Base-by-base conservation (phyloP, 1,140 invertebrate genomes). In the Pseudomyrmex flavicornis region DNA sequence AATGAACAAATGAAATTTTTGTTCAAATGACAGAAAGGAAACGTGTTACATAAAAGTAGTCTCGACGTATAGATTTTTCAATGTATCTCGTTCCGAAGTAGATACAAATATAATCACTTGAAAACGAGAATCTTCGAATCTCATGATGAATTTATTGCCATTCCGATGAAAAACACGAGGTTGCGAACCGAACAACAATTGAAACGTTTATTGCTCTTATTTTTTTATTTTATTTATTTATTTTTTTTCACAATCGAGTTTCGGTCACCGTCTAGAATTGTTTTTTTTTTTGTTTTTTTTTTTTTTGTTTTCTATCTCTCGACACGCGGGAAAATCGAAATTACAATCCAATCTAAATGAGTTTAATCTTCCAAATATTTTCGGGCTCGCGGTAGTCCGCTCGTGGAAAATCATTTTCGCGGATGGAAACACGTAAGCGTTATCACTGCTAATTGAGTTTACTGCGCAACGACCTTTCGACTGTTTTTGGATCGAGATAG, bases 401-500 rank as follows among this genome's bases (percentile, higher is more conserved):
- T 70, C 54, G 65, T 20, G 65, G 65, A 70, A 72, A 80, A 80
- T 80, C 54, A 80, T 80, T 80, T 80, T 80, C 20, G 54, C 54
- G 66, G 22, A 12, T 70, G 65, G 13, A 79, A 72, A 72, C 76
- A 82, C 70, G 79, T 82, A 63, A 82, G 59, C 79, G 72, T 75
- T 75, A 75, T 75, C 79, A 70, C 59, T 75, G 70, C 70, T 82
- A 82, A 82, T 82, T 75, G 79, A 82, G 72, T 82, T 82, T 75
- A 63, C 58, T 62, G 70, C 17, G 10, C 70, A 75, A 72, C 76
- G 76, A 80, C 76, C 76, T 80, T 80, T 80, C 66, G 66, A 70
- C 76, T 72, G 66, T 59, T 79, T 79, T 79, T 68, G 50, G 2
- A 77, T 77, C 63, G 65, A 17, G 44, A 59, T 72, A 59, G 7